A percentile compares a stretch with the other conserved stretches of the same genome.
Evolutionary conservation across 1,140 invertebrate species (phyloP).

Genomic region (Calosoma granatense): DNA sequence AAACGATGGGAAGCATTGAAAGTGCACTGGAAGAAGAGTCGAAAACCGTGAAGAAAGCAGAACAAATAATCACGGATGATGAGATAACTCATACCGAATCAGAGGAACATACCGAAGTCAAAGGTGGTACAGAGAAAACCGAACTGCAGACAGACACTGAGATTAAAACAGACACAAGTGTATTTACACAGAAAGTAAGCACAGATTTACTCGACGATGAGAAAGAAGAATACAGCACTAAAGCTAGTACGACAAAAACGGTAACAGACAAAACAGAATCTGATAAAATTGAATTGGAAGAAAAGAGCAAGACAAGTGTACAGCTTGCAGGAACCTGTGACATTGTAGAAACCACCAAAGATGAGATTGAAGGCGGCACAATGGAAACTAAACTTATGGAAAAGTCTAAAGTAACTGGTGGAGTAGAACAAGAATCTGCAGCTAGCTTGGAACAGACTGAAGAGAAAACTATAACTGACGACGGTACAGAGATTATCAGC

Average conservation of each 20-base stretch:
- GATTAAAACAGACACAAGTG: constrained; percentile 18
- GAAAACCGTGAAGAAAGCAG: neutral
- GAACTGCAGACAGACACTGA: constrained; percentile 21
- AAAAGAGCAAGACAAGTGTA: constrained; percentile 13
- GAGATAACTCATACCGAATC: constrained; percentile 13
- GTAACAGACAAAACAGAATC: constrained; percentile 15
- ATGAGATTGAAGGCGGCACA: constrained; percentile 34
- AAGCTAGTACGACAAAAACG: constrained; percentile 2
- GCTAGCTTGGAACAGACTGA: constrained; percentile 23
- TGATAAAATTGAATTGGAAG: constrained; percentile 18
- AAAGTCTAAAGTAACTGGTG: constrained; percentile 16
- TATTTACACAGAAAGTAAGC: constrained; percentile 23
- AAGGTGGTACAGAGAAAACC: constrained; percentile 14
- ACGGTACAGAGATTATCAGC: constrained; percentile 33
- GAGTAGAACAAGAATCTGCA: constrained; percentile 14
- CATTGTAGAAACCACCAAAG: constrained; percentile 34
- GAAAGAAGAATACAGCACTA: constrained; percentile 9
- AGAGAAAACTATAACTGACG: constrained; percentile 34
- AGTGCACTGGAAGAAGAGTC: neutral
- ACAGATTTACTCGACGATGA: constrained; percentile 12
- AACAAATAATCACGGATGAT: constrained; percentile 15
- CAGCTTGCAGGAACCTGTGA: constrained; percentile 10
- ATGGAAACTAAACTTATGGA: constrained; percentile 17
- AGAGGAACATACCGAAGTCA: constrained; percentile 9
- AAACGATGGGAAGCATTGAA: constrained; percentile 16